Percentiles rank a stretch among this genome's conserved stretches.
These are phyloP conservation scores for Palythoa heliodiscus DNA, from an alignment of 92 coral and sea anemone genomes.

Conservation along the genomic window DNA sequence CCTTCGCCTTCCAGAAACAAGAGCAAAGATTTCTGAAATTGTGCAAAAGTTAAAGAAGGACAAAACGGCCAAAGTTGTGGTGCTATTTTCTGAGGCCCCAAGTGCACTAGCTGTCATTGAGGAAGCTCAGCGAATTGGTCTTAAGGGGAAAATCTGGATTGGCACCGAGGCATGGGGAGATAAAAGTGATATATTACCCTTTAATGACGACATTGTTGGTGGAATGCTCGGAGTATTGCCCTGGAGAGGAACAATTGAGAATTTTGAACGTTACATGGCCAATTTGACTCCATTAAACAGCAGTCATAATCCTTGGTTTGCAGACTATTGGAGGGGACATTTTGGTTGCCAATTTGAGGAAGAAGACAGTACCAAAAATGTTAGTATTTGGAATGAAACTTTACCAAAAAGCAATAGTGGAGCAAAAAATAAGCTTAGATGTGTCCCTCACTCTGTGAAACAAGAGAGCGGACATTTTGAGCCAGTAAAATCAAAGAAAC, in stretches of 20 bases:
- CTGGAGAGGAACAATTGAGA: conserved; percentile 63
- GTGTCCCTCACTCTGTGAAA: neutral
- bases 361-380: neutral
- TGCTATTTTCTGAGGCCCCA: conserved; percentile 86
- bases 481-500: neutral
- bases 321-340: conserved; percentile 78
- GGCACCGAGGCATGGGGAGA: conserved; percentile 98
- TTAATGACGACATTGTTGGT: conserved; percentile 69
- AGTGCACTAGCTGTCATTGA: conserved; percentile 81
- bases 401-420: neutral
- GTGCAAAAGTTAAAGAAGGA: conserved; percentile 73
- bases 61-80: conserved; percentile 73
- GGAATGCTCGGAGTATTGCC: conserved; percentile 92
- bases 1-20: conserved; percentile 66
- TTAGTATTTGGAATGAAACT: neutral
- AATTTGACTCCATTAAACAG: conserved; percentile 65
- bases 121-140: conserved; percentile 85
- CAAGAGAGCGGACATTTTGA: neutral
- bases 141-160: conserved; percentile 89
- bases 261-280: conserved; percentile 75
- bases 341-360: conserved; percentile 53
- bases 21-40: conserved; percentile 66
- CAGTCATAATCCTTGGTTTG: conserved; percentile 84
- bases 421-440: neutral
- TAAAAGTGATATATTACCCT: conserved; percentile 58